A percentile compares a stretch with the other conserved stretches of the same genome.
These are phyloP conservation scores for Chaetodon trifasciatus DNA, from an alignment of 2,797 vertebrate species.

Conservation along the genomic window DNA sequence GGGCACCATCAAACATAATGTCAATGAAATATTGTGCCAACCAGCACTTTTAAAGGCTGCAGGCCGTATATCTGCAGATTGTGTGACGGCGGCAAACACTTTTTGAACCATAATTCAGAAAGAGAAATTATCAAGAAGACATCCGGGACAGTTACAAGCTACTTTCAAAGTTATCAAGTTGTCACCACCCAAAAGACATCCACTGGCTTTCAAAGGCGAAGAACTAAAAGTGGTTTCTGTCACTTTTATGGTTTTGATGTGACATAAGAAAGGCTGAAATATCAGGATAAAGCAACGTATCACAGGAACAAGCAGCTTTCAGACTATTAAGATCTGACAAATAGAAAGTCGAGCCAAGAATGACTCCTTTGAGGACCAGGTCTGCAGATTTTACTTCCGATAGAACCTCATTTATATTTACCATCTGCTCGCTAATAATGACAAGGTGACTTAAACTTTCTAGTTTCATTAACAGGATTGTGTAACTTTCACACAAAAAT, in stretches of 20 bases:
- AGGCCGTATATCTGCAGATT: conserved; percentile 19
- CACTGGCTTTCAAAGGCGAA: conserved; percentile 1
- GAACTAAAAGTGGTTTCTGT: conserved; percentile 29
- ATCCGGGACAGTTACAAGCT: conserved; percentile 50
- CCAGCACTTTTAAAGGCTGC: conserved; percentile 18
- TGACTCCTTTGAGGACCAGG: conserved; percentile 11
- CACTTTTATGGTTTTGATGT: conserved; percentile 47
- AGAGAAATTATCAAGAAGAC: conserved; percentile 41
- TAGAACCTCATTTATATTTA: conserved; percentile 9
- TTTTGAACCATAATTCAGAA: conserved; percentile 45
- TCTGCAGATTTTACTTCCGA: not conserved
- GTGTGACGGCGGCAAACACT: conserved; percentile 18
- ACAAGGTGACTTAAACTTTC: not conserved
- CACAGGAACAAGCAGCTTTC: conserved; percentile 31
- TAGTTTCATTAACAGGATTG: not conserved
- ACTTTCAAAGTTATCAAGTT: conserved; percentile 26
- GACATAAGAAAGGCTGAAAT: conserved; percentile 26
- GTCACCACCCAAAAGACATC: conserved; percentile 28
- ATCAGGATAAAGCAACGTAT: not conserved
- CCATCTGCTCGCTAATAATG: conserved; percentile 6
- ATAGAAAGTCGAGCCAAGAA: conserved; percentile 2
- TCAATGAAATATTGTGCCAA: conserved; percentile 30
- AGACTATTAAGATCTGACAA: conserved; percentile 37
- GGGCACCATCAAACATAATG: conserved; percentile 29
- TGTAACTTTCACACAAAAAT: not conserved